Evolutionary conservation across 2,888 invertebrate species (phyloP), one percentile per base, ranked within the genome.

Genomic region (Philereme vetulata): DNA sequence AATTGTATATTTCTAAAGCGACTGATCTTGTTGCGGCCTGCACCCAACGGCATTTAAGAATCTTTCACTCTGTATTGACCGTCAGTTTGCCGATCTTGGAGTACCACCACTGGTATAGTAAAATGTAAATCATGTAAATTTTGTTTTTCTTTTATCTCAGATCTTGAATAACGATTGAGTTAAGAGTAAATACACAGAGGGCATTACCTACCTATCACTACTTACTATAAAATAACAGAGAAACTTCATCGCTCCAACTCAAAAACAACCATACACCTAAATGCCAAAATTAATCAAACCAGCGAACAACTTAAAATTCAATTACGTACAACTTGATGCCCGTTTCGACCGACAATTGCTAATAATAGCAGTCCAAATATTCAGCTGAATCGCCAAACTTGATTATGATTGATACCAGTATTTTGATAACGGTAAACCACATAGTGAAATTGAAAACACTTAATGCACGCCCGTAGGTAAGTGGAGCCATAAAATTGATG

Each of bases 401-500:
- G 76, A 85, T 84, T 83, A 82, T 84, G 86, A 86, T 86, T 86
- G 81, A 87, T 86, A 79, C 75, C 70, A 80, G 78, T 80, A 84
- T 82, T 85, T 82, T 80, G 79, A 67, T 86, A 86, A 85, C 85
- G 82, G 86, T 85, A 82, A 75, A 77, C 68, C 78, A 77, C 78
- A 67, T 58, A 70, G 71, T 73, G 68, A 81, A 77, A 78, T 78
- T 78, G 75, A 75, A 75, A 72, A 74, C 71, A 72, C 67, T 73
- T 75, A 76, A 76, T 72, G 71, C 70, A 72, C 65, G 66, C 73
- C 73, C 70, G 73, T 75, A 72, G 71, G 74, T 75, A 73, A 71
- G 67, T 70, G 67, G 47, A 49, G 60, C 65, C 66, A 66, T 70
- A 71, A 75, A 75, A 76, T 73, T 67, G 69, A 68, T 72, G 70